Conservation (phyloP, 2,888 invertebrate genomes). For the Epinotia ramella region DNA sequence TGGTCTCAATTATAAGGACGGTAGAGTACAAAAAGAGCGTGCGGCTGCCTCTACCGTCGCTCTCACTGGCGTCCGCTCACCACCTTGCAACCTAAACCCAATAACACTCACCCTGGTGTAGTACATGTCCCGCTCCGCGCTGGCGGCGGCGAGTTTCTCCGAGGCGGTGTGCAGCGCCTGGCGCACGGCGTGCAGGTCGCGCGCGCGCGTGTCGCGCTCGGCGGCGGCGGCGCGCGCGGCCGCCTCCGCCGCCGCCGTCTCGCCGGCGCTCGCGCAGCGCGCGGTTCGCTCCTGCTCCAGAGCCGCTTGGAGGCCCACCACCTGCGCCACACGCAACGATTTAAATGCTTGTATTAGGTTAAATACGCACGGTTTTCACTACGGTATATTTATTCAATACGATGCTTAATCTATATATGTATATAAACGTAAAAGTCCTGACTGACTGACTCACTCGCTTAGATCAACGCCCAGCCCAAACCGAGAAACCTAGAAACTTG, state of each 20-base stretch:
- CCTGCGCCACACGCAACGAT: slow-evolving; percentile 62
- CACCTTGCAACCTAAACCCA: neutral
- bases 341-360: no score
- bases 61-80: no score
- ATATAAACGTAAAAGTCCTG: no score
- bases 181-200: slow-evolving; percentile 73
- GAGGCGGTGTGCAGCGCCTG: slow-evolving; percentile 73
- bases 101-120: slow-evolving; percentile 73
- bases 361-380: no score
- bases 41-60: no score
- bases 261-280: slow-evolving; percentile 92
- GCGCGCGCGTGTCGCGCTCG: slow-evolving; percentile 80
- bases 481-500: no score
- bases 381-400: no score
- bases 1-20: neutral
- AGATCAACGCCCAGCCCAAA: no score
- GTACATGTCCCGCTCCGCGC: slow-evolving; percentile 79
- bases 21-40: neutral
- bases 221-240: slow-evolving; percentile 72
- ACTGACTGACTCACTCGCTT: no score
- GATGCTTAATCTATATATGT: no score
- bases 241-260: slow-evolving; percentile 86
- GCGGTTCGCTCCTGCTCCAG: slow-evolving; percentile 96
- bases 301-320: slow-evolving; percentile 92
- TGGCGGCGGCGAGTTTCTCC: slow-evolving; percentile 78